Evolutionary conservation across 1,140 invertebrate genomes (phyloP).

Genomic region (Ganaspis sp.): DNA sequence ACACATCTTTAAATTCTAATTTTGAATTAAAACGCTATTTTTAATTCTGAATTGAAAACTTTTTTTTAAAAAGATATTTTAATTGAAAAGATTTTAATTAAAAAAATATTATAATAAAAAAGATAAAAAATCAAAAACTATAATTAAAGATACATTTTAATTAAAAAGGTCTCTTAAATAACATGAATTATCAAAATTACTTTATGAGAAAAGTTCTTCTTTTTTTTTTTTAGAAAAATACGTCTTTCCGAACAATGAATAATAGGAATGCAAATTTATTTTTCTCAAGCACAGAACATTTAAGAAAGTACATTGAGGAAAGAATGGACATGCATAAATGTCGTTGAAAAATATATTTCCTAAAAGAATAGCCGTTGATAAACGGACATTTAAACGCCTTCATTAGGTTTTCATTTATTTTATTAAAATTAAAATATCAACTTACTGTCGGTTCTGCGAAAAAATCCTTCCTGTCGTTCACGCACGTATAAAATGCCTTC

Average conservation of each 20-base stretch:
- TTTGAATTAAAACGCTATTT: no score
- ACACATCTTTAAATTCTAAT: no score
- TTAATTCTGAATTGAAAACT: no score
- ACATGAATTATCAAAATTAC: no score
- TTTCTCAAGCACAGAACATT: conserved; percentile 15
- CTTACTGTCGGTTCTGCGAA: conserved; percentile 93
- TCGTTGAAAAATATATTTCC: not conserved
- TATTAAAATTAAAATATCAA: conserved; percentile 43
- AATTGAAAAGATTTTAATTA: no score
- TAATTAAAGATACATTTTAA: no score
- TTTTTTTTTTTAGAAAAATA: conserved; percentile 1
- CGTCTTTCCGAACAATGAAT: not conserved
- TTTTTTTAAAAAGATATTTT: no score
- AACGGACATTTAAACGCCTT: not conserved
- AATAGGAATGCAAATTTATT: not conserved
- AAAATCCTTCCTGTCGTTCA: conserved; percentile 94
- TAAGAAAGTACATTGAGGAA: conserved; percentile 7
- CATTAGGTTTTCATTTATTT: not conserved
- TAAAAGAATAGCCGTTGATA: not conserved
- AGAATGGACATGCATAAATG: not conserved
- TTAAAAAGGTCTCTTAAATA: no score
- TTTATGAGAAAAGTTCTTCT: no score
- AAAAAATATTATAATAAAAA: no score
- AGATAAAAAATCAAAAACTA: no score
- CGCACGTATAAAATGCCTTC: conserved; percentile 91